A percentile compares a stretch with the other conserved stretches of the same genome.
Evolutionary conservation across 2,113 vertebrate species (phyloP).

Genomic region (Leptobrachium leishanense): DNA sequence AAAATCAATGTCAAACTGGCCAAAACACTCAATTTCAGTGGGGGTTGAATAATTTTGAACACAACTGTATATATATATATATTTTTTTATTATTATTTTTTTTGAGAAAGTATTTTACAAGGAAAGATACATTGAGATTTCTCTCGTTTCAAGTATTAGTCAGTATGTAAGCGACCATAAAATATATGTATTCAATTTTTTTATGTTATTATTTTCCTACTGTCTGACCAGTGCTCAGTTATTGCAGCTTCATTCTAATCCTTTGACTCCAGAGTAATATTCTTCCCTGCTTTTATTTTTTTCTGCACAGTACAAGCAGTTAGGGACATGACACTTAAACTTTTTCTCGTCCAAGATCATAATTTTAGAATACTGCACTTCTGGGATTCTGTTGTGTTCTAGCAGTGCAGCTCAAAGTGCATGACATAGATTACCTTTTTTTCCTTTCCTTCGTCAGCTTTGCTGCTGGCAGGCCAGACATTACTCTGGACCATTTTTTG

Average conservation of each 20-base stretch:
- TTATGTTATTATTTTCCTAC: not conserved
- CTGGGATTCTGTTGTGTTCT: conserved; percentile 11
- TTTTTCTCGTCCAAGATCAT: conserved; percentile 39
- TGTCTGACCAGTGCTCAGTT: not conserved
- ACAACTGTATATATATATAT: too few species aligned
- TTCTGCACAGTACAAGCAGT: conserved; percentile 4
- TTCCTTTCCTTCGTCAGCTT: conserved; percentile 24
- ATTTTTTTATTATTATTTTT: too few species aligned
- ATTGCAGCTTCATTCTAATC: conserved; percentile 12
- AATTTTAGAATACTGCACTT: conserved; percentile 28
- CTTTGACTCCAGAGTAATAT: conserved; percentile 20
- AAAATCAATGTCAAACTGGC: too few species aligned
- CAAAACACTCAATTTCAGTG: too few species aligned
- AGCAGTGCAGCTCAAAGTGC: conserved; percentile 14
- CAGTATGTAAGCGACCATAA: too few species aligned
- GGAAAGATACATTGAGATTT: too few species aligned
- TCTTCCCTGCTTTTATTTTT: conserved; percentile 36
- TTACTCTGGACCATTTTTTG: conserved; percentile 17
- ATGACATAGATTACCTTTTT: conserved; percentile 37
- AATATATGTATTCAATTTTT: too few species aligned
- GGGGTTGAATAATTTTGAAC: too few species aligned
- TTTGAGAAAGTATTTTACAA: too few species aligned
- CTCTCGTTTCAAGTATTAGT: too few species aligned
- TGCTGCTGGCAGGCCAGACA: conserved; percentile 40
- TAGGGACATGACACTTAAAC: conserved; percentile 22